Base-by-base conservation (phyloP, 37 sponge, comb jelly and placozoan genomes). In the Spongilla lacustris region DNA sequence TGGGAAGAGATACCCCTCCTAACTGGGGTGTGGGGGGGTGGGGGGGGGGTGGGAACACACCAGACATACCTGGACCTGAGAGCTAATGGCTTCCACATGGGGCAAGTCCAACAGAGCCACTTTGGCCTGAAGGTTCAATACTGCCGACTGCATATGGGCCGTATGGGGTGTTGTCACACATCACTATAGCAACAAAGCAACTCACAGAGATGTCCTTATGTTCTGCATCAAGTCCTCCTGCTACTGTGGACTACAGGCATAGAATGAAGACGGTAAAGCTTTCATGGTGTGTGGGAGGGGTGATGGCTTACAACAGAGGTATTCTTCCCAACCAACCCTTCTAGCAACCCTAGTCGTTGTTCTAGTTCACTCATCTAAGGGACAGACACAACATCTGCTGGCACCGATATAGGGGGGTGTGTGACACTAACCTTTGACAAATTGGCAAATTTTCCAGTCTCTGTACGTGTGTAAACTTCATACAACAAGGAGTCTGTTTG, bases 281-380 rank as follows among this genome's bases (percentile, higher is more conserved):
- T 9, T 34, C 34, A 0, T 4, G 9, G 0, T n/a, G n/a, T n/a
- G n/a, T n/a, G n/a, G n/a, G n/a, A n/a, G n/a, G n/a, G n/a, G n/a
- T n/a, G n/a, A n/a, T n/a, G n/a, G 72, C 91, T 71, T 29, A 91
- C 91, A 79, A 83, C 84, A 36, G 67, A 67, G 2, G 74, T 70
- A 21, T 91, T 84, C n/a, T 72, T 71, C 0, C 91, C 91, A 1
- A 91, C 91, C 68, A 91, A 34, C 4, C 46, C 41, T 77, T 91
- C 91, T 25, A 91, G 68, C 21, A 34, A 73, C 11, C 80, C 74
- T 70, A 91, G 69, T 10, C 91, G 25, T 74, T 83, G 36, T 46
- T 91, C 91, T 21, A 91, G 75, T 34, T 86, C 84, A 83, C 91
- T 91, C 80, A 91, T 50, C 91, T 91, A 69, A 26, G 26, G 69